Conservation (phyloP, 2,113 vertebrate species). For the Melozone crissalis region DNA sequence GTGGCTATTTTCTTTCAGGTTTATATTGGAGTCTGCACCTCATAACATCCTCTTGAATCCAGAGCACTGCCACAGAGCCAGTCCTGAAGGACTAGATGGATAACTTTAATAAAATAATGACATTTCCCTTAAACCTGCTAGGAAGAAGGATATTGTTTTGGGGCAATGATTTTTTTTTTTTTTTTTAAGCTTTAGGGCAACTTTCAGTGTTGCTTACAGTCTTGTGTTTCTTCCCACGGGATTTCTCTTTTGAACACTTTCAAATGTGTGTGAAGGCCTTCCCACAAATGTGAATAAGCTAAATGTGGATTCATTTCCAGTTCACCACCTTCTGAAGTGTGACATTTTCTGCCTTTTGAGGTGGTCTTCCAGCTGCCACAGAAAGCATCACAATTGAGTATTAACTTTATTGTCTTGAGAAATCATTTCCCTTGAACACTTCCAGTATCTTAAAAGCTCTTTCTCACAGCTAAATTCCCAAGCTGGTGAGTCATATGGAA, state of each 20-base stretch:
- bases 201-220: neutral
- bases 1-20: constrained; percentile 8
- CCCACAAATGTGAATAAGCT: neutral
- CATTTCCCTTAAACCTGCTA: constrained; percentile 43
- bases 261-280: neutral
- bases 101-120: constrained; percentile 51
- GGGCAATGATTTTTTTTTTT: neutral
- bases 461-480: neutral
- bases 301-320: constrained; percentile 10
- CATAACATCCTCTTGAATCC: neutral
- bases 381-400: neutral
- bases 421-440: neutral
- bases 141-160: constrained; percentile 22
- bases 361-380: neutral
- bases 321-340: neutral
- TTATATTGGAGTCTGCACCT: neutral
- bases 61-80: neutral
- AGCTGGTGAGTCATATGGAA: neutral
- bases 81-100: constrained; percentile 5
- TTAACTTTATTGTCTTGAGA: constrained; percentile 21
- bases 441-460: neutral
- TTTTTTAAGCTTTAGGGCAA: neutral
- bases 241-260: constrained; percentile 23
- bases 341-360: constrained; percentile 26
- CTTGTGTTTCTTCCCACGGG: neutral